These are phyloP conservation scores for Macroglossus sobrinus DNA, from an alignment of 2,113 vertebrate species.

Conservation along the genomic window DNA sequence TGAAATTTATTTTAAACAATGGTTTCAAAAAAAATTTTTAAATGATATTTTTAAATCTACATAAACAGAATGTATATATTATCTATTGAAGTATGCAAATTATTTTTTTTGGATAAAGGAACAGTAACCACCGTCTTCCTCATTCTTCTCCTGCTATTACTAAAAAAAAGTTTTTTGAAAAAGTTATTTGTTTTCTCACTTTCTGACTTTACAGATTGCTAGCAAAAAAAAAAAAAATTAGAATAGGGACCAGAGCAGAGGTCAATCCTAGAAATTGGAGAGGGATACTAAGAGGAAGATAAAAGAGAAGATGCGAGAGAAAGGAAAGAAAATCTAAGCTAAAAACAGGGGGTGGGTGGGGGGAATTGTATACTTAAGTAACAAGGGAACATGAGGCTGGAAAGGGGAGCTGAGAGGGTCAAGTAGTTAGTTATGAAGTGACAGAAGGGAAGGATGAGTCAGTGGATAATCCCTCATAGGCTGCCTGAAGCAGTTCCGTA, in stretches of 20 bases:
- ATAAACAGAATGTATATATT: conserved; percentile 16
- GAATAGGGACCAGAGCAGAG: background rate
- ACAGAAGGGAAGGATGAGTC: background rate
- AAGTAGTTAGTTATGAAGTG: background rate
- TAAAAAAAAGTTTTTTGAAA: conserved; percentile 1
- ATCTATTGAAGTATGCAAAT: conserved; percentile 2
- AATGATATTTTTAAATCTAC: conserved; percentile 31
- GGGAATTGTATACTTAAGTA: background rate
- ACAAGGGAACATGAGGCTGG: background rate
- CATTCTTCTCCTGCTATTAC: background rate
- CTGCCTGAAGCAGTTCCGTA: background rate
- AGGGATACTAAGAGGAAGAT: background rate
- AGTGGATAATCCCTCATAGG: background rate
- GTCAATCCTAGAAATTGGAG: background rate
- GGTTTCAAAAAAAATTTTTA: conserved; percentile 34
- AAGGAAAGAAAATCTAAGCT: background rate
- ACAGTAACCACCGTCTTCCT: background rate
- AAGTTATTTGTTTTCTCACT: background rate
- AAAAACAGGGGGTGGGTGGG: background rate
- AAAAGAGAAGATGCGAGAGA: background rate
- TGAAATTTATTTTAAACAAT: background rate
- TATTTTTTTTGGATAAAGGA: conserved; percentile 18
- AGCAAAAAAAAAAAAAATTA: background rate
- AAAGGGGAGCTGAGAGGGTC: background rate
- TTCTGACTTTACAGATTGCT: conserved; percentile 28